Percentiles rank a stretch among this genome's conserved stretches.
Evolutionary conservation across 2,888 invertebrate species (phyloP).

Genomic region (Agrenia bidenticulata): DNA sequence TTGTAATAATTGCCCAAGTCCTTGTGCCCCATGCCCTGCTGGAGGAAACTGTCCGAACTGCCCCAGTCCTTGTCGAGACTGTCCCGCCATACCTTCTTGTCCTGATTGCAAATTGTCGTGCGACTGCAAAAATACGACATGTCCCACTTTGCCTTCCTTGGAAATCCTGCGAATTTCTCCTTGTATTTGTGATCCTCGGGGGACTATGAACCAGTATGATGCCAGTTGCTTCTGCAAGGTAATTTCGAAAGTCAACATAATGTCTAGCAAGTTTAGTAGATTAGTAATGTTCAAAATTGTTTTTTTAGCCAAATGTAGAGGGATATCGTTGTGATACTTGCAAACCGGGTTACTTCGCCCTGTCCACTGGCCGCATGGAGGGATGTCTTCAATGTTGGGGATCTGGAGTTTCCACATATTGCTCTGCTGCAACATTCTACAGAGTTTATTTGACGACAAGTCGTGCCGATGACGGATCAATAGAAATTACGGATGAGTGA

Average conservation of each 20-base stretch:
- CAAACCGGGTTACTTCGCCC: constrained; percentile 44
- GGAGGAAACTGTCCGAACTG: constrained; percentile 12
- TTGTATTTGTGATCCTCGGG: constrained; percentile 40
- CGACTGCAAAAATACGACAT: background rate
- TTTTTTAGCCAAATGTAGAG: constrained; percentile 35
- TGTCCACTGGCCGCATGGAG: constrained; percentile 24
- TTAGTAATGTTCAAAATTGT: too few species aligned
- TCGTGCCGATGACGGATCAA: constrained; percentile 22
- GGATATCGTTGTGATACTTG: constrained; percentile 40
- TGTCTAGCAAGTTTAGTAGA: too few species aligned
- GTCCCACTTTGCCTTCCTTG: background rate
- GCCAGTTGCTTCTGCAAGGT: constrained; percentile 36
- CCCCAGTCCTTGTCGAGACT: constrained; percentile 16
- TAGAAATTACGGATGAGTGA: constrained; percentile 29
- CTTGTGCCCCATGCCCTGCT: constrained; percentile 30
- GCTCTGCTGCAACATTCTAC: constrained; percentile 32
- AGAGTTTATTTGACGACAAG: constrained; percentile 11
- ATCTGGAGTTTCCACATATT: constrained; percentile 37
- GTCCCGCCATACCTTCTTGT: too few species aligned
- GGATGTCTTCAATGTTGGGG: constrained; percentile 43
- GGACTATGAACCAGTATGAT: constrained; percentile 25
- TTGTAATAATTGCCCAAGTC: constrained; percentile 31
- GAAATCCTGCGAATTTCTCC: background rate
- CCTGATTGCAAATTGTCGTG: background rate
- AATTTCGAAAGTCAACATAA: background rate